Base-by-base conservation (phyloP, 2,113 vertebrate species). In the Turnix velox region DNA sequence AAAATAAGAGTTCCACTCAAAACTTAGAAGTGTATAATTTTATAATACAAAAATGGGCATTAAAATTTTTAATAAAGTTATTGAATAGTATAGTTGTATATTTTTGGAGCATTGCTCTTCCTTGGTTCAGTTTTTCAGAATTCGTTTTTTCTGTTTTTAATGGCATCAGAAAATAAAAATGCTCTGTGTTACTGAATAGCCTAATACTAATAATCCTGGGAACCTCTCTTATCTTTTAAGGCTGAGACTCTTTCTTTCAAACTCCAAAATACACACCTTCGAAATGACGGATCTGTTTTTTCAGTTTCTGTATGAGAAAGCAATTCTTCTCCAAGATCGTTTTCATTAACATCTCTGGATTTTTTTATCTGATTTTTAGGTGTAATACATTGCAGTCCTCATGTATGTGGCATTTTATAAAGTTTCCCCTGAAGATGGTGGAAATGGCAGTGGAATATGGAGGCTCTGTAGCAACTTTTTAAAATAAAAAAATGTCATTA, bases 311-410 rank as follows among this genome's bases (percentile, higher is more conserved):
- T 9, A 48, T 54, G 18, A 45, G 46, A 71, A 59, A 77, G 11
- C 1, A 59, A 25, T 30, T 6, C 4, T n/a, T 37, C 14, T 25
- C 39, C 13, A 58, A 4, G 9, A 54, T 13, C 42, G 7, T 31
- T 15, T 33, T 74, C 8, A 46, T 13, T 58, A 4, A 3, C 15
- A 9, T 23, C 4, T 65, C 12, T 10, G 7, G 23, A 17, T 43
- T 73, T 49, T 58, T 85, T 52, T 24, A 39, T 18, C 18, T 62
- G 10, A 14, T 45, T 89, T 68, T 87, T 59, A 66, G 5, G 14
- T 74, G 3, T 37, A n/a, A 54, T 54, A 33, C 0, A 1, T 37
- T 73, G 30, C 4, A 43, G 4, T 49, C 10, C 9, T 3, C 14
- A 54, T 6, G 4, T 18, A 57, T 2, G 0, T 10, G 10, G 10